Evolutionary conservation across 2,113 vertebrate genomes (phyloP), one percentile per base, ranked within the genome.

Genomic region (Bucco capensis): DNA sequence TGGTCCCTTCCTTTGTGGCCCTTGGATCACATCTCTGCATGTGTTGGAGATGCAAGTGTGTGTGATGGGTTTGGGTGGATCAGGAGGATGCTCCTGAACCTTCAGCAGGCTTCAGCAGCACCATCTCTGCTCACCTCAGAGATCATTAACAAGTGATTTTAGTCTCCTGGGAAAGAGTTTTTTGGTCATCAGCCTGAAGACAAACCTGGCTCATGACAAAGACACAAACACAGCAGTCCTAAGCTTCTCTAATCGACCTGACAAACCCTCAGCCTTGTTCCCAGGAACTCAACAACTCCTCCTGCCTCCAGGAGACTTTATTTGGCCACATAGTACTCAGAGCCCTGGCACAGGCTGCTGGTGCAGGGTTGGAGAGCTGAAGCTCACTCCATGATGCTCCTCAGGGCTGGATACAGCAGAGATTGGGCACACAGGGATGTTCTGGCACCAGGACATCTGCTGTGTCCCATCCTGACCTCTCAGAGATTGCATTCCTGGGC

Each of bases 1-100:
- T 5, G 58, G n/a, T 47, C 44, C 6, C 7, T 14, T 58, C 35
- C 66, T 57, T 23, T 17, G 49, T 57, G 49, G 46, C 38, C 44
- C 28, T 37, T 2, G 14, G n/a, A 27, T 65, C 53, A 27, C 0
- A 0, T 9, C 25, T 49, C 84, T 47, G 49, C 1, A 5, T 27
- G 49, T 1, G 2, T 1, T 30, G 42, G 44, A 50, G 40, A 22
- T 28, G 47, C 9, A 3, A 14, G 44, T 3, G 53, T 19, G 53
- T 19, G 53, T 19, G 73, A 33, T 6, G 61, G n/a, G 14, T 31
- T 19, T 49, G 61, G 60, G 30, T 24, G 38, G 56, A 5, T 30
- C 33, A 4, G 71, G 65, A 9, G 14, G 56, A 19, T 3, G 47
- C 47, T 25, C 40, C 40, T 42, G 40, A 42, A 42, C 40, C 40